Percentiles rank a stretch among this genome's conserved stretches.
These are phyloP conservation scores for Mastomys coucha DNA, from an alignment of 2,113 vertebrate species.

Conservation along the genomic window DNA sequence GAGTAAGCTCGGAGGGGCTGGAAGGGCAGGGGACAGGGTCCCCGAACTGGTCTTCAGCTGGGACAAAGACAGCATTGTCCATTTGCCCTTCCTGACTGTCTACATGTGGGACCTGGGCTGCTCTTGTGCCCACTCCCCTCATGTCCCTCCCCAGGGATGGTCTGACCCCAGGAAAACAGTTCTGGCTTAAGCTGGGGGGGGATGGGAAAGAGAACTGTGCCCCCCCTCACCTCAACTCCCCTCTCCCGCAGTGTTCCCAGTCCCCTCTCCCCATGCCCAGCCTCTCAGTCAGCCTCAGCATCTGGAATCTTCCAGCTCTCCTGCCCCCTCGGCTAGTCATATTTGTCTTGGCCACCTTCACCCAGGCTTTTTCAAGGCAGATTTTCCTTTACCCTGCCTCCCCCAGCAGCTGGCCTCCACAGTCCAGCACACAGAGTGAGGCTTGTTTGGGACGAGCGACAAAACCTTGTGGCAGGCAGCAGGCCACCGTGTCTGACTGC, in stretches of 20 bases:
- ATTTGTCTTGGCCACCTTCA: conserved; percentile 81
- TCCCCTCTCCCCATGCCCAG: not conserved
- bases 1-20: not conserved
- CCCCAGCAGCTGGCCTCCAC: conserved; percentile 67
- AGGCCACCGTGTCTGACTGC: conserved; percentile 27
- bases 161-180: not conserved
- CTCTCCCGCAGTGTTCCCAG: no score
- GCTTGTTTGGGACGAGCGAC: conserved; percentile 75
- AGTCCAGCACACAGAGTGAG: conserved; percentile 76
- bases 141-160: not conserved
- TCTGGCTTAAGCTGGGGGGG: not conserved
- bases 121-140: no score
- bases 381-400: conserved; percentile 77
- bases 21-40: not conserved
- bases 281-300: not conserved
- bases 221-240: not conserved
- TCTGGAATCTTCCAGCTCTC: conserved; percentile 81
- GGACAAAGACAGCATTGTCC: not conserved
- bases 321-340: conserved; percentile 68
- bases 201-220: not conserved
- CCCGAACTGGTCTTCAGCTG: not conserved
- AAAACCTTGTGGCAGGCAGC: not conserved
- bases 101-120: not conserved
- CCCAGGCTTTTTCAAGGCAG: conserved; percentile 71
- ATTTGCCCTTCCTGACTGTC: not conserved